These are phyloP conservation scores for Archilochus colubris DNA, from an alignment of 2,113 vertebrate genomes.

Conservation along the genomic window DNA sequence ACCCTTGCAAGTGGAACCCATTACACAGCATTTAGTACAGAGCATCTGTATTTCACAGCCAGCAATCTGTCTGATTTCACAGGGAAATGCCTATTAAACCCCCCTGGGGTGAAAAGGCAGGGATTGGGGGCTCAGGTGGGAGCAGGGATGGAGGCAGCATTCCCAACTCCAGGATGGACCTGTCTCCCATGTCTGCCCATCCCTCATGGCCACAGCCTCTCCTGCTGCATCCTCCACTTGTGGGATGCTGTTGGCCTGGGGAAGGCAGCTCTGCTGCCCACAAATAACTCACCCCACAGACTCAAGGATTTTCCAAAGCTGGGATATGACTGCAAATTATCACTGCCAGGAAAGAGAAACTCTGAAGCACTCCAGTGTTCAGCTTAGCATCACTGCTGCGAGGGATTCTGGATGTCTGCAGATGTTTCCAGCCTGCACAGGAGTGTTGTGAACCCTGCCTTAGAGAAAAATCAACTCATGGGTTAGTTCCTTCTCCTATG, in stretches of 20 bases:
- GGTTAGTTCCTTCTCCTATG: not conserved
- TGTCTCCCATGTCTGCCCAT: not conserved
- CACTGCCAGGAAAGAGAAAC: not conserved
- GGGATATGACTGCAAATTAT: not conserved
- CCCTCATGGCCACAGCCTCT: not conserved
- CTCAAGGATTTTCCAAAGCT: not conserved
- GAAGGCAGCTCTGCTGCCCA: not conserved
- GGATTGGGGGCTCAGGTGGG: fast-evolving
- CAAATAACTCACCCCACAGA: not conserved
- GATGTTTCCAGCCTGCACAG: not conserved
- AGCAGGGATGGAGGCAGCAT: not conserved
- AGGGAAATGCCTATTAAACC: not conserved
- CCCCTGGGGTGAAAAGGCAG: fast-evolving
- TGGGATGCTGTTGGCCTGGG: not conserved
- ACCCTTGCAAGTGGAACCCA: slow-evolving; percentile 7
- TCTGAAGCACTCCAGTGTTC: not conserved
- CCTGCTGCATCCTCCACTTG: fast-evolving
- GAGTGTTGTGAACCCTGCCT: not conserved
- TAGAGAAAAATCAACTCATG: not conserved
- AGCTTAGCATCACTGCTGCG: fast-evolving
- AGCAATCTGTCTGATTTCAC: not conserved
- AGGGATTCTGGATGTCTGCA: not conserved
- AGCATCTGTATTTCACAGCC: not conserved
- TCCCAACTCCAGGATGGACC: fast-evolving
- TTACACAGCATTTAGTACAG: not conserved